These are phyloP conservation scores for Drosophila nigricruria DNA, from an alignment of 2,888 invertebrate species.

Conservation along the genomic window DNA sequence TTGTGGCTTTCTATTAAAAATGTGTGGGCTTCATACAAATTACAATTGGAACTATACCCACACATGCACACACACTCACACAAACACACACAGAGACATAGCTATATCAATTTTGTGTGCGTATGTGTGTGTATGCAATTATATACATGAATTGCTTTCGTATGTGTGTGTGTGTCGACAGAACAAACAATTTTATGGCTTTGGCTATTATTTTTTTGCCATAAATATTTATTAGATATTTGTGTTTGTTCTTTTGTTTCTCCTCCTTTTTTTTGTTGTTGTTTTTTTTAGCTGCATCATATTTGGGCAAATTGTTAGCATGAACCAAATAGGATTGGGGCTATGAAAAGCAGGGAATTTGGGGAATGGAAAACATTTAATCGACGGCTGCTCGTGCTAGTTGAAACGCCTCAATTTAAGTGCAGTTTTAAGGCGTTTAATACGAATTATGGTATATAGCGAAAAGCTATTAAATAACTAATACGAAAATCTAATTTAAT, in stretches of 20 bases:
- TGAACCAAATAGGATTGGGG: slow-evolving; percentile 1
- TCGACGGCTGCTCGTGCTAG: slow-evolving; percentile 6
- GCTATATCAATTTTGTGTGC: neutral
- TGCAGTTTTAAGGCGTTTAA: neutral
- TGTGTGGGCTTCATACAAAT: slow-evolving; percentile 37
- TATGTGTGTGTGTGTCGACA: slow-evolving; percentile 24
- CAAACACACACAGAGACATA: too few species aligned
- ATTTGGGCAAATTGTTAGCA: slow-evolving; percentile 21
- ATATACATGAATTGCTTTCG: slow-evolving; percentile 21
- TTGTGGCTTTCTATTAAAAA: slow-evolving; percentile 57
- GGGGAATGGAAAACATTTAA: slow-evolving; percentile 2
- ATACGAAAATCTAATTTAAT: neutral
- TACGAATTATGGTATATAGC: slow-evolving; percentile 4
- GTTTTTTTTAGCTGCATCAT: neutral
- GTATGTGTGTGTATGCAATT: slow-evolving; percentile 31
- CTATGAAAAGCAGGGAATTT: neutral
- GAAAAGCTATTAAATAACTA: neutral
- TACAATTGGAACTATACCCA: slow-evolving; percentile 37
- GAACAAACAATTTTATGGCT: slow-evolving; percentile 65
- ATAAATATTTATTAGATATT: slow-evolving; percentile 76
- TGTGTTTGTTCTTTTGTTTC: slow-evolving; percentile 27
- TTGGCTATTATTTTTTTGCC: slow-evolving; percentile 57
- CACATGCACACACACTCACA: neutral
- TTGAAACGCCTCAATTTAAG: slow-evolving; percentile 23
- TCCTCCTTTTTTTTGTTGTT: neutral